Base-by-base conservation (phyloP, 2,113 vertebrate species). In the Illadopsis cleaveri region DNA sequence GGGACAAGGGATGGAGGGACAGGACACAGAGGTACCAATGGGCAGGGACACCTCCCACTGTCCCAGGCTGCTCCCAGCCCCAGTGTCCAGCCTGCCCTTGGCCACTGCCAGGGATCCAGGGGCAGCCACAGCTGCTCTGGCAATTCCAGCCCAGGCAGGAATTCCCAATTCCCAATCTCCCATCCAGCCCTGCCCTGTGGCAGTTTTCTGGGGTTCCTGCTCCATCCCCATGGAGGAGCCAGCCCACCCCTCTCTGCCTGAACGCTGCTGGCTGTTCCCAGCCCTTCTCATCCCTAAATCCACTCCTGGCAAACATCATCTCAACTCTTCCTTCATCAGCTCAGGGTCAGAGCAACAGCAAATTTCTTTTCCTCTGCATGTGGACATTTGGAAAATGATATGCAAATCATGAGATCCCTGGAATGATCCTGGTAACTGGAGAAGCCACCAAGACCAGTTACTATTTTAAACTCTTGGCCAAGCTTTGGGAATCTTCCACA, bases 391-490 rank as follows among this genome's bases (percentile, higher is more conserved):
- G 86, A 89, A 94, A 96, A 62, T 0, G 84, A 91, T 53, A 75
- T 68, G 69, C 53, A 83, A 93, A 91, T 79, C 93, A 92, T 35
- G 65, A 73, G 94, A 71, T 45, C 28, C 42, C n/a, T 8, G 78
- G 62, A 90, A 70, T 7, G 93, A 79, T 8, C 14, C 40, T 1
- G 44, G 89, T 84, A 91, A 82, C 64, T 58, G 72, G 13, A 93
- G 82, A 65, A 66, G 93, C 15, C 78, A 86, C 64, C 21, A 8
- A 37, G 54, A 65, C 3, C 65, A 2, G 80, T 15, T 61, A 11
- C 94, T 95, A 91, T 96, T 96, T 95, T 86, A 62, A 90, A 82
- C 79, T 27, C 9, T 4, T 64, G 80, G 89, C 86, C 62, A 10
- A 20, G 86, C 27, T 10, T 65, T 12, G 38, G 1, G 30, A 31